These are phyloP conservation scores for Takifugu ocellatus DNA, from an alignment of 2,797 vertebrate genomes.

Conservation along the genomic window DNA sequence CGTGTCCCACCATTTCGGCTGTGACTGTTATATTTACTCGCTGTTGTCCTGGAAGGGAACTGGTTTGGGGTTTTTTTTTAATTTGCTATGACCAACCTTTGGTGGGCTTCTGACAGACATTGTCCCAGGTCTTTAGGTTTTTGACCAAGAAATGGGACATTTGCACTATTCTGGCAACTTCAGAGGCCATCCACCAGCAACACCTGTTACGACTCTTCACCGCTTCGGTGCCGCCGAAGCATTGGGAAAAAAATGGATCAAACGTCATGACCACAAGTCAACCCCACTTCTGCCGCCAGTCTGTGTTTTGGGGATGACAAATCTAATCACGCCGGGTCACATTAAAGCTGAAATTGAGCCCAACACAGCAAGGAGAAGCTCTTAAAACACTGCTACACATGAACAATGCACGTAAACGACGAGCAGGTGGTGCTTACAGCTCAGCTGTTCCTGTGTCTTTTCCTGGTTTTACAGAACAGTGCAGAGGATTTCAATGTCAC, in stretches of 20 bases:
- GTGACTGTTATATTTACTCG: slow-evolving; percentile 7
- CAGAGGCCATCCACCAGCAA: slow-evolving; percentile 2
- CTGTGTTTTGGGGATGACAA: background rate
- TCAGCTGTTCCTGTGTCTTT: slow-evolving; percentile 33
- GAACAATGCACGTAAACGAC: slow-evolving; percentile 1
- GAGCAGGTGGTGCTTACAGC: slow-evolving; percentile 13
- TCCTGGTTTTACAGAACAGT: slow-evolving; percentile 21
- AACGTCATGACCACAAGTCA: background rate
- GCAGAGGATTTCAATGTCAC: slow-evolving; percentile 39
- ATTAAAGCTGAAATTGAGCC: slow-evolving; percentile 4
- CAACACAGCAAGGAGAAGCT: slow-evolving; percentile 3
- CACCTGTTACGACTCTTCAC: slow-evolving; percentile 45
- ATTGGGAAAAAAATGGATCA: background rate
- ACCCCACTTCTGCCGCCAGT: no score
- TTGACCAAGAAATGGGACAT: slow-evolving; percentile 21
- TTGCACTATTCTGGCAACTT: no score
- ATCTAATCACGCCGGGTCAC: background rate
- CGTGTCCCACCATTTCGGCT: slow-evolving; percentile 31
- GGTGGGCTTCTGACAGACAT: slow-evolving; percentile 26
- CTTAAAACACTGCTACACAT: slow-evolving; percentile 2
- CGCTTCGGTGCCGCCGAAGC: background rate
- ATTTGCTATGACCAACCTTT: slow-evolving; percentile 21
- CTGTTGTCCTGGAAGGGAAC: slow-evolving; percentile 8
- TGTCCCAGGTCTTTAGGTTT: slow-evolving; percentile 51
- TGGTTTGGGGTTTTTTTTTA: slow-evolving; percentile 6